Conservation (phyloP, 2,888 invertebrate genomes). For the Eulithis prunata region DNA sequence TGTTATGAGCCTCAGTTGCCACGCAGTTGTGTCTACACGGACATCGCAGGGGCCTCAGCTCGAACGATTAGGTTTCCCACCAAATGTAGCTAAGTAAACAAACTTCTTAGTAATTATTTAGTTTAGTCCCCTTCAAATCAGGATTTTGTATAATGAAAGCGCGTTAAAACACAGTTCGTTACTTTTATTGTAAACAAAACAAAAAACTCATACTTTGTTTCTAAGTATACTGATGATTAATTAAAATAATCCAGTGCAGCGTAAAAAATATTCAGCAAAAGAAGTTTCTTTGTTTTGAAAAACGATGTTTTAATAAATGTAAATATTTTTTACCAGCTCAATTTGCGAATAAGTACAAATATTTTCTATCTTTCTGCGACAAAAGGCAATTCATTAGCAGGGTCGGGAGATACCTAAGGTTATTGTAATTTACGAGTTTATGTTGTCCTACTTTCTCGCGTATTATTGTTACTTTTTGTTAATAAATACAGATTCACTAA, state of each 20-base stretch:
- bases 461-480: neutral
- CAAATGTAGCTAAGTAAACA: too few relatives aligned
- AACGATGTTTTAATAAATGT: neutral
- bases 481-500: neutral
- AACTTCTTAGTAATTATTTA: too few relatives aligned
- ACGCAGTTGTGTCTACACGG: constrained; percentile 8
- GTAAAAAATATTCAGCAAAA: neutral
- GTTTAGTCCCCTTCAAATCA: too few relatives aligned
- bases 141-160: too few relatives aligned
- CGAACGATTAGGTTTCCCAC: neutral
- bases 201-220: too few relatives aligned
- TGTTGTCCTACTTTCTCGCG: neutral
- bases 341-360: constrained; percentile 5
- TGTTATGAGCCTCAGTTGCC: constrained; percentile 20
- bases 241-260: too few relatives aligned
- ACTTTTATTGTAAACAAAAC: too few relatives aligned
- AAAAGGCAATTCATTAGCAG: constrained; percentile 10
- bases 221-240: too few relatives aligned
- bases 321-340: neutral
- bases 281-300: neutral
- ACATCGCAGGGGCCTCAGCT: neutral
- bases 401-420: constrained; percentile 4
- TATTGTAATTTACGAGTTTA: constrained; percentile 2
- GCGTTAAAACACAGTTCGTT: too few relatives aligned
- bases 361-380: constrained; percentile 4